Evolutionary conservation across 2,888 invertebrate species (phyloP).

Genomic region (Drosophila neutralis): DNA sequence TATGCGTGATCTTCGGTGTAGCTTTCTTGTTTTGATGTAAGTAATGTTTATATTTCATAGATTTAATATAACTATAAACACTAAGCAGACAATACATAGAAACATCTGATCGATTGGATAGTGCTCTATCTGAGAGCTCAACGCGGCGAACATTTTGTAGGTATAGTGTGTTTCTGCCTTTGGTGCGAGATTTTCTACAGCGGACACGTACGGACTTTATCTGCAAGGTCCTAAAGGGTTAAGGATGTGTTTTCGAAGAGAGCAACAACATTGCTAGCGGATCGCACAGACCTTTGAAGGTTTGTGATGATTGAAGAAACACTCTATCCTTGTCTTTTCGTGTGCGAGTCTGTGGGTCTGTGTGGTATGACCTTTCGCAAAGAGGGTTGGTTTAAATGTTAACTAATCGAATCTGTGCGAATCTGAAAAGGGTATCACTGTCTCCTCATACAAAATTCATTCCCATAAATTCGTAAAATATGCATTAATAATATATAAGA

Average conservation of each 20-base stretch:
- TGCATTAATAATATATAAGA: background rate
- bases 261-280: background rate
- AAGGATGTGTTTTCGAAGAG: background rate
- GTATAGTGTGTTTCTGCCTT: background rate
- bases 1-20: background rate
- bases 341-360: background rate
- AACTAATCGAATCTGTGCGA: background rate
- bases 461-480: background rate
- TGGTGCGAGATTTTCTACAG: background rate
- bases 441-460: background rate
- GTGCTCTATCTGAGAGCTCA: background rate
- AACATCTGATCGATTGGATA: background rate
- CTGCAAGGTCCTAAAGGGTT: too few species aligned
- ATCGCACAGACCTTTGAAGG: background rate
- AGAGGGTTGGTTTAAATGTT: background rate
- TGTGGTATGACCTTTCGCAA: background rate
- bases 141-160: background rate
- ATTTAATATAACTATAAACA: background rate
- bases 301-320: background rate
- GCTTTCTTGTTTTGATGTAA: background rate
- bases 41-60: background rate
- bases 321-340: background rate
- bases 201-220: background rate
- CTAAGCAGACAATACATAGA: background rate
- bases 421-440: background rate